phyloP scores from a whole-genome alignment of 2,888 invertebrate genomes.

The Caenorhabditis sulstoni region DNA sequence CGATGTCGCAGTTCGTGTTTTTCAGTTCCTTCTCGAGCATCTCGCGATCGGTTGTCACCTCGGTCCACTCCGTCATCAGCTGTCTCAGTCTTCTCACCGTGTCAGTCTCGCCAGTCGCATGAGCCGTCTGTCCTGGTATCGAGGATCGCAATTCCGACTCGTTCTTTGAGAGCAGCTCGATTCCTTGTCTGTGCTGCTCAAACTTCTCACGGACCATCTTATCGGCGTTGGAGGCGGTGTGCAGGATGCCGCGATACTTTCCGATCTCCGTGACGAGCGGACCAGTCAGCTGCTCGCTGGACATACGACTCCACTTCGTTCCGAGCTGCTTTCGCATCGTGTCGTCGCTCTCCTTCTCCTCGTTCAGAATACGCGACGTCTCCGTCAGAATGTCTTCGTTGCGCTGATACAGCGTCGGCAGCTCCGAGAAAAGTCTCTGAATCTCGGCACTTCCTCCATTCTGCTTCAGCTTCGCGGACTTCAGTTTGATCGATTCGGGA shows the following conservation, averaged over 20 bases:
- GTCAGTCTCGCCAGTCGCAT: conserved; percentile 80
- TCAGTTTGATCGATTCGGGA: conserved; percentile 91
- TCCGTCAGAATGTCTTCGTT: conserved; percentile 96
- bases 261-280: conserved; percentile 90
- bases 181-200: conserved; percentile 87
- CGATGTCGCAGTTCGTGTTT: conserved; percentile 75
- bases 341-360: conserved; percentile 93
- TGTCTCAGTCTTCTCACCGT: conserved; percentile 86
- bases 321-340: conserved; percentile 92
- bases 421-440: conserved; percentile 87
- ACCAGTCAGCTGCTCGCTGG: conserved; percentile 91
- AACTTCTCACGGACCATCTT: conserved; percentile 91
- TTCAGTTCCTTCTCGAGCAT: conserved; percentile 70
- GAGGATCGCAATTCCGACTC: conserved; percentile 84
- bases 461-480: conserved; percentile 85
- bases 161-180: conserved; percentile 86
- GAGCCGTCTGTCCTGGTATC: conserved; percentile 84
- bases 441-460: conserved; percentile 72
- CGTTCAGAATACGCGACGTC: conserved; percentile 86
- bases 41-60: conserved; percentile 84
- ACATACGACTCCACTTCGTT: conserved; percentile 92
- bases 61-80: conserved; percentile 86
- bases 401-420: conserved; percentile 92
- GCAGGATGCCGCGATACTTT: conserved; percentile 93
- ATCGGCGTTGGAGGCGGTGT: conserved; percentile 90